Evolutionary conservation across 2,888 invertebrate species (phyloP), one percentile per base, ranked within the genome.

Genomic region (Stenotaenia linearis): DNA sequence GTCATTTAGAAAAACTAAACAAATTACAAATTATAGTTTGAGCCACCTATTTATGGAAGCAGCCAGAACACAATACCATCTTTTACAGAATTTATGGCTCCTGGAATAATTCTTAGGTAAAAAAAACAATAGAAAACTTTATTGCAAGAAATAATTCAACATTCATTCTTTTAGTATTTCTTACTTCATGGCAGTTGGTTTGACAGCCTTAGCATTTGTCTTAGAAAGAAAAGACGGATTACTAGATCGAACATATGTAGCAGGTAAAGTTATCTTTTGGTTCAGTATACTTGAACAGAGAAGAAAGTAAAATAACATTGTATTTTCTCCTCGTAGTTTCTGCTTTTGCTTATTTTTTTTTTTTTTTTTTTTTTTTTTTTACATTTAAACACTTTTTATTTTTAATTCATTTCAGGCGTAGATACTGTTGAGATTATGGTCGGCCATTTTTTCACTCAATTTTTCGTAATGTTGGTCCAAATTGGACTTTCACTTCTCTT

Each of bases 11-110:
- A 18, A 77, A 37, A 75, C 9, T 75, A 15, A n/a, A n/a, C n/a
- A 2, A 30, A 3, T 75, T 75, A 9, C 7, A 25, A 9, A 28
- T 77, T 28, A 45, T 23, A 81, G 81, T 81, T 81, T 23, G 81
- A 78, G 75, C 77, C 79, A 21, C 81, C 81, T 7, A 78, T 81
- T 74, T 80, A 81, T 61, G 81, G 81, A 7, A 80, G 79, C n/a
- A 37, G n/a, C 30, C 21, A 91, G 86, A 92, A 94, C 85, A n/a
- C 7, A 30, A 61, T 94, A 85, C 61, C 61, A 28, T 56, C 94
- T 15, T 97, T 97, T 85, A 96, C 96, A 0, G 96, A 97, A 87
- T 97, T 97, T 87, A 97, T 97, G 81, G 97, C 97, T 15, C 97
- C 97, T 69, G 97, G 97, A 82, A 95, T 97, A 37, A 77, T 77